Conservation (phyloP, 2,113 vertebrate genomes). For the Chloroceryle aenea region DNA sequence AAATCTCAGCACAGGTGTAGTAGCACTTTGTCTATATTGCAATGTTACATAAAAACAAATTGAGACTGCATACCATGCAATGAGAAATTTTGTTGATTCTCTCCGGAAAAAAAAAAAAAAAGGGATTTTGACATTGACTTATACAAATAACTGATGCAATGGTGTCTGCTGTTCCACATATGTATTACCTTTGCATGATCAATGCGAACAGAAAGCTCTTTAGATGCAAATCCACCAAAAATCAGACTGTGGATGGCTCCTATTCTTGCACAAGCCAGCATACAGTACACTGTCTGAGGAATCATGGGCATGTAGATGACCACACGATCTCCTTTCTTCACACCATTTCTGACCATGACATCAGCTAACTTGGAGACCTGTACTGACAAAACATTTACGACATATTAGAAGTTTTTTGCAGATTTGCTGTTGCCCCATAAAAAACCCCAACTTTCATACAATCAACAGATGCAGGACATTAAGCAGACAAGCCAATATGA, state of each 20-base stretch:
- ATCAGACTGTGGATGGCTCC: slow-evolving; percentile 97
- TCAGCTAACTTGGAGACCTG: slow-evolving; percentile 93
- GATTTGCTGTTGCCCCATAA: not conserved
- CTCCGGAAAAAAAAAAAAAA: not conserved
- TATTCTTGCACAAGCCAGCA: slow-evolving; percentile 94
- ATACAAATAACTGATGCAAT: not conserved
- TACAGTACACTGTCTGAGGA: slow-evolving; percentile 91
- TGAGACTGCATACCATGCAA: not conserved
- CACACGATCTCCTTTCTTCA: slow-evolving; percentile 89
- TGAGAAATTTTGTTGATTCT: not conserved
- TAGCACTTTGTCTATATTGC: not conserved
- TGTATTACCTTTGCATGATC: slow-evolving; percentile 89
- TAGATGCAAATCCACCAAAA: slow-evolving; percentile 96
- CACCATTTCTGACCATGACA: slow-evolving; percentile 86
- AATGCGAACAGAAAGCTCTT: slow-evolving; percentile 91
- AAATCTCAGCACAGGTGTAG: not conserved
- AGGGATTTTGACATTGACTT: not conserved
- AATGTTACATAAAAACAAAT: not conserved
- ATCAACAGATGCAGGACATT: not conserved
- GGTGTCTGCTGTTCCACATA: not conserved
- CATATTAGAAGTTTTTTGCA: not conserved
- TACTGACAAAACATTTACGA: slow-evolving; percentile 13
- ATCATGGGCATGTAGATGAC: slow-evolving; percentile 99
- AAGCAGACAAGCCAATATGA: not conserved
- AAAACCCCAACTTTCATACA: not conserved